These are phyloP conservation scores for Chloroceryle inda DNA, from an alignment of 2,797 vertebrate genomes.

Conservation along the genomic window DNA sequence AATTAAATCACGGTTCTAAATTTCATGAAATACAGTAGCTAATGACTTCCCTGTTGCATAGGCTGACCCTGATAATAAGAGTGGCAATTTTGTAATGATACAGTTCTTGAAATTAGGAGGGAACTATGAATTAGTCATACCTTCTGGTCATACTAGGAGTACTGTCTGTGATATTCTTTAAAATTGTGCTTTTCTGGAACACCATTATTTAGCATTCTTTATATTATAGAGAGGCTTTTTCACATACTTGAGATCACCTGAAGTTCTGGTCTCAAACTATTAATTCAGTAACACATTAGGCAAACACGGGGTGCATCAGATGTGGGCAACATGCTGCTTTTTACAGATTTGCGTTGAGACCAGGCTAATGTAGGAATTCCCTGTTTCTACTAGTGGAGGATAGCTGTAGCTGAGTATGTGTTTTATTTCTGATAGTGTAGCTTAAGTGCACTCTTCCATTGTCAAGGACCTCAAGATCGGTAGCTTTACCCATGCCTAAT, in stretches of 20 bases:
- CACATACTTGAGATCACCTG: background rate
- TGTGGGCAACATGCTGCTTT: background rate
- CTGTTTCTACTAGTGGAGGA: background rate
- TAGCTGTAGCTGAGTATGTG: background rate
- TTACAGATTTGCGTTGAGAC: background rate
- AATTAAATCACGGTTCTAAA: background rate
- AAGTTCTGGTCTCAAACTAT: background rate
- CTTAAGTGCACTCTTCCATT: background rate
- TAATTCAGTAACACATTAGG: background rate
- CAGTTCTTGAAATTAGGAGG: background rate
- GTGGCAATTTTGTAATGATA: background rate
- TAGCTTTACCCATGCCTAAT: background rate
- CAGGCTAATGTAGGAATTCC: background rate
- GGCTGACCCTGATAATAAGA: background rate
- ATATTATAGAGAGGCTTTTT: background rate
- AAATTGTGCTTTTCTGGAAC: background rate
- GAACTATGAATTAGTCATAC: background rate
- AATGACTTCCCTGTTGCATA: background rate
- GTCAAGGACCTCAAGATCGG: accelerated
- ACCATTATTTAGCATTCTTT: background rate
- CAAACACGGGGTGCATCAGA: background rate
- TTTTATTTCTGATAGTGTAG: background rate
- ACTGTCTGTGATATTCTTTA: background rate
- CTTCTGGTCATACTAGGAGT: background rate
- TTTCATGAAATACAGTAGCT: background rate